Percentiles rank a stretch among this genome's conserved stretches.
Evolutionary conservation across 2,888 invertebrate species (phyloP).

Genomic region (Pterostichus niger): DNA sequence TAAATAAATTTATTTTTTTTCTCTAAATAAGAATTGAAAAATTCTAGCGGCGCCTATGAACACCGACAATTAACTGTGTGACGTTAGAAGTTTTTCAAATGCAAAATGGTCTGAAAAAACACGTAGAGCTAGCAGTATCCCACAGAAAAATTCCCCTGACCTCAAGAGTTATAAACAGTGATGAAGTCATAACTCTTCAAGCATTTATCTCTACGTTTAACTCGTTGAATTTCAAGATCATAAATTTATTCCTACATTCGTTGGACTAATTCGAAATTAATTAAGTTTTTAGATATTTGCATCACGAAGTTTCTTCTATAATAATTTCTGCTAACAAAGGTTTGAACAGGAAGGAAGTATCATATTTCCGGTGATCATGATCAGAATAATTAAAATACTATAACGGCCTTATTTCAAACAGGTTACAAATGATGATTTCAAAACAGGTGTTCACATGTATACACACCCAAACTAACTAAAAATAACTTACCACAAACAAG

Average conservation of each 20-base stretch:
- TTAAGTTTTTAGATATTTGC: too few species aligned
- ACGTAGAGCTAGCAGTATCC: background rate
- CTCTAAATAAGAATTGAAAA: too few species aligned
- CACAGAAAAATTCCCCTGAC: conserved; percentile 39
- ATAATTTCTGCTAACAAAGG: conserved; percentile 15
- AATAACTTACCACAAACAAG: conserved; percentile 86
- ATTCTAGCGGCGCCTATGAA: too few species aligned
- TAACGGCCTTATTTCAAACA: conserved; percentile 13
- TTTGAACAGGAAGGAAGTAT: conserved; percentile 6
- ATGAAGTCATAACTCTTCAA: conserved; percentile 24
- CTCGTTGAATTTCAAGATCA: background rate
- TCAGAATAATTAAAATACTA: conserved; percentile 19
- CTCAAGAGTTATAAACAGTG: conserved; percentile 28
- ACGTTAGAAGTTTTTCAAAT: conserved; percentile 1
- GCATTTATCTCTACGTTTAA: background rate
- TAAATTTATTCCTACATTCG: background rate
- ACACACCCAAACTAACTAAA: conserved; percentile 39
- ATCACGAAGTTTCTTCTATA: background rate
- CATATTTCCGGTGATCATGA: background rate
- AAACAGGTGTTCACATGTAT: conserved; percentile 23
- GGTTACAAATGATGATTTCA: background rate
- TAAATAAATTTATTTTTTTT: too few species aligned
- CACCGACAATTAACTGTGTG: conserved; percentile 21
- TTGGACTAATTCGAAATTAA: too few species aligned
- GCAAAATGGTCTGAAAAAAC: conserved; percentile 2